These are phyloP conservation scores for Eubasilissa splendida DNA, from an alignment of 2,888 invertebrate genomes.

Conservation along the genomic window DNA sequence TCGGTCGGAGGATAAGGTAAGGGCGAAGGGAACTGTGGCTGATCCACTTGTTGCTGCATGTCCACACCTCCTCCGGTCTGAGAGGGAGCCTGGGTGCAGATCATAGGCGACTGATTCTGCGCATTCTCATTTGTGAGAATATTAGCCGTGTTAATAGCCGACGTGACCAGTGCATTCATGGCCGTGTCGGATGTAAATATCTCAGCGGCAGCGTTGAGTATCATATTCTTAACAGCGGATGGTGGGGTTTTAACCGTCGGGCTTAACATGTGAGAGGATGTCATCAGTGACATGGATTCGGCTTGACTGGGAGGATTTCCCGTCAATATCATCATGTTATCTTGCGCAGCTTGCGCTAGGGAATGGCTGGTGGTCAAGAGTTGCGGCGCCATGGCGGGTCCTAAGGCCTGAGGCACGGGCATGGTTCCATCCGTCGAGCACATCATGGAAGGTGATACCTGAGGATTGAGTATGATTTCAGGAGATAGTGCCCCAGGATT, in stretches of 20 bases:
- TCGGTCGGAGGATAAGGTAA: slow-evolving; percentile 61
- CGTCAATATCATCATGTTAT: slow-evolving; percentile 67
- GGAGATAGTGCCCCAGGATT: slow-evolving; percentile 68
- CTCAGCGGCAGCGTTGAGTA: slow-evolving; percentile 82
- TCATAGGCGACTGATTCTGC: slow-evolving; percentile 59
- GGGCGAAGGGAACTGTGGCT: slow-evolving; percentile 60
- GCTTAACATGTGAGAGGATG: slow-evolving; percentile 50
- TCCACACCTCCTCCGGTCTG: slow-evolving; percentile 31
- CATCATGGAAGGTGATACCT: slow-evolving; percentile 76
- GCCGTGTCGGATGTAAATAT: slow-evolving; percentile 77
- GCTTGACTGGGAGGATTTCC: slow-evolving; percentile 61
- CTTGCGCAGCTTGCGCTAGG: slow-evolving; percentile 49
- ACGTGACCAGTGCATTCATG: slow-evolving; percentile 74
- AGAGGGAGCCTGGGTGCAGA: slow-evolving; percentile 62
- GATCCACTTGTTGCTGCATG: slow-evolving; percentile 61
- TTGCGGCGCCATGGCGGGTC: slow-evolving; percentile 37
- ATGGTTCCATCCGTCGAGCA: slow-evolving; percentile 62
- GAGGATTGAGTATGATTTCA: slow-evolving; percentile 76
- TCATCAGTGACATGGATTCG: slow-evolving; percentile 52
- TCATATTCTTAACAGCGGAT: slow-evolving; percentile 82
- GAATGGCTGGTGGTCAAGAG: slow-evolving; percentile 26
- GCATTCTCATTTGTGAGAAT: slow-evolving; percentile 67
- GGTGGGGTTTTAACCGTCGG: slow-evolving; percentile 72
- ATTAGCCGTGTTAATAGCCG: slow-evolving; percentile 71
- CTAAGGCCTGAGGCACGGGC: slow-evolving; percentile 50